Percentiles rank a stretch among this genome's conserved stretches.
Evolutionary conservation across 1,140 invertebrate species (phyloP).

Genomic region (Plodia interpunctella): DNA sequence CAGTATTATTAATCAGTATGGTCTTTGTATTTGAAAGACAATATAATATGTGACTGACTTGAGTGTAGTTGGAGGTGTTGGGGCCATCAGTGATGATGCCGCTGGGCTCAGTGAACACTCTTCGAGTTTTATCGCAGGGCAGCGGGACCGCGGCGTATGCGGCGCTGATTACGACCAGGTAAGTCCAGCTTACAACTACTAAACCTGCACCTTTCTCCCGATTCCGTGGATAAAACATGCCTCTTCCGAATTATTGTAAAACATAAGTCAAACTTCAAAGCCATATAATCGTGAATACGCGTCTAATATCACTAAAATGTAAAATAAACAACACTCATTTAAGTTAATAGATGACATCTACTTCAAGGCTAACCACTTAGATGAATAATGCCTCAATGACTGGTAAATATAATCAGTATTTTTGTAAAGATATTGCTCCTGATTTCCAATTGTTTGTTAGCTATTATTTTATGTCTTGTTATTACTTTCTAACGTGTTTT

Average conservation of each 20-base stretch:
- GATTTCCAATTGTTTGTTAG: constrained; percentile 32
- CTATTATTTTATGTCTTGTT: constrained; percentile 42
- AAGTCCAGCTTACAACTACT: constrained; percentile 66
- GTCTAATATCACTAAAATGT: constrained; percentile 72
- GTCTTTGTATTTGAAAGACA: background rate
- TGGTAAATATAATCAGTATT: constrained; percentile 30
- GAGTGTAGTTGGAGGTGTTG: constrained; percentile 89
- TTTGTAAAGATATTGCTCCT: constrained; percentile 31
- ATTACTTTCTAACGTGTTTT: constrained; percentile 68
- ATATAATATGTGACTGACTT: constrained; percentile 62
- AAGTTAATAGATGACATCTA: constrained; percentile 66
- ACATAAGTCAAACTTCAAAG: constrained; percentile 74
- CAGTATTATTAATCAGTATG: background rate
- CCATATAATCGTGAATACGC: constrained; percentile 73
- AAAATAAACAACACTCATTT: constrained; percentile 75
- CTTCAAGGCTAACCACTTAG: constrained; percentile 75
- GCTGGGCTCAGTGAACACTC: constrained; percentile 86
- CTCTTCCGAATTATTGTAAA: constrained; percentile 63
- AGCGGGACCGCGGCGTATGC: constrained; percentile 73
- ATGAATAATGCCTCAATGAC: constrained; percentile 49
- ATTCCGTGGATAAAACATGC: constrained; percentile 73
- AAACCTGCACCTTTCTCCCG: constrained; percentile 70
- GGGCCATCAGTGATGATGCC: constrained; percentile 95
- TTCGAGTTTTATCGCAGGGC: constrained; percentile 87
- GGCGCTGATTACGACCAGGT: constrained; percentile 65